Conservation (phyloP, 2,888 invertebrate genomes). For the Pachliopta kotzebuea region DNA sequence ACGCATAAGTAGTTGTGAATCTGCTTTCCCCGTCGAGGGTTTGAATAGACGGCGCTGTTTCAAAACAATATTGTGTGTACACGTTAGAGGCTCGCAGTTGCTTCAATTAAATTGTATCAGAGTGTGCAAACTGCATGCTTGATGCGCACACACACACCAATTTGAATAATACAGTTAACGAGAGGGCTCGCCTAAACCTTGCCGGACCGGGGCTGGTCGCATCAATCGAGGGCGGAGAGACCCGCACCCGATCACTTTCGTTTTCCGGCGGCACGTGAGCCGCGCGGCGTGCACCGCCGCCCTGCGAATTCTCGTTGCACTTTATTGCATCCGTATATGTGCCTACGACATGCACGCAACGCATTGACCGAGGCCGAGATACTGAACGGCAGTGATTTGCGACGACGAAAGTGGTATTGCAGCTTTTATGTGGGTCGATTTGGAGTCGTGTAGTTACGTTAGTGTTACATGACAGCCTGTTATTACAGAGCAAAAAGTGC, state of each 20-base stretch:
- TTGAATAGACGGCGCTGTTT: constrained; percentile 29
- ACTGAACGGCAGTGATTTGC: constrained; percentile 74
- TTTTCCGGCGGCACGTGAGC: constrained; percentile 73
- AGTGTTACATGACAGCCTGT: constrained; percentile 60
- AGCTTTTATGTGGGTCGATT: constrained; percentile 77
- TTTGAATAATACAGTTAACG: constrained; percentile 75
- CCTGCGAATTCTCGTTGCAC: constrained; percentile 75
- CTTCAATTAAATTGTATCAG: constrained; percentile 43
- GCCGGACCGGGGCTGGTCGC: constrained; percentile 39
- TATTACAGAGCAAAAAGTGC: constrained; percentile 23
- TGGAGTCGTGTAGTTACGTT: constrained; percentile 61
- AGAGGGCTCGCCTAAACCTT: constrained; percentile 65
- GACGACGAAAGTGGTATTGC: constrained; percentile 79
- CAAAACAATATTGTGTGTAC: constrained; percentile 29
- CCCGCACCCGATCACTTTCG: constrained; percentile 74
- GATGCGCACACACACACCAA: constrained; percentile 43
- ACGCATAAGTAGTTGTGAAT: constrained; percentile 10
- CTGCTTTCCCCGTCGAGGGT: constrained; percentile 22
- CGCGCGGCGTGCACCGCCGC: constrained; percentile 55
- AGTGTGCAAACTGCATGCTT: constrained; percentile 41
- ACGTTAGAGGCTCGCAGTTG: constrained; percentile 30
- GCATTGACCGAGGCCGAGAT: constrained; percentile 79
- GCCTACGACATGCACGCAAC: constrained; percentile 76
- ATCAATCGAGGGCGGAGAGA: constrained; percentile 70
- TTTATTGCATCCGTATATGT: constrained; percentile 77